Conservation (phyloP, 1,140 invertebrate species). For the Drosophila funebris region DNA sequence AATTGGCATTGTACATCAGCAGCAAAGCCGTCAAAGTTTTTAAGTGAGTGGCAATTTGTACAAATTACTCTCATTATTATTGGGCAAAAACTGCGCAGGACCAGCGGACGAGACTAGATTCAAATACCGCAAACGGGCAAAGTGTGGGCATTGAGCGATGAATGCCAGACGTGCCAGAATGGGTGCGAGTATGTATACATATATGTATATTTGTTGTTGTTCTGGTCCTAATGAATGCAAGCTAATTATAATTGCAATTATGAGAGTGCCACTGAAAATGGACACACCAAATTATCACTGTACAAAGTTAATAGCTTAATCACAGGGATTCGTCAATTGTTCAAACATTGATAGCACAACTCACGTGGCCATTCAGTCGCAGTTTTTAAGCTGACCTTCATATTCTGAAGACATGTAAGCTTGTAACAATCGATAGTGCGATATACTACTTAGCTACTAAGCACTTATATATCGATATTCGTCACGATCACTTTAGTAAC, state of each 20-base stretch:
- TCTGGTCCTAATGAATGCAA: constrained; percentile 20
- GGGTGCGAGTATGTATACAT: neutral
- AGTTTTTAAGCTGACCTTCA: neutral
- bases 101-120: neutral
- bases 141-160: no score
- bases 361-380: no score
- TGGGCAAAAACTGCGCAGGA: neutral
- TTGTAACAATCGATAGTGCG: no score
- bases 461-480: no score
- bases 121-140: neutral
- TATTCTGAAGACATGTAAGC: neutral
- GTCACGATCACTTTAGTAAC: no score
- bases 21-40: constrained; percentile 24
- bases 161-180: no score
- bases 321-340: no score
- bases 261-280: constrained; percentile 7
- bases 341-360: no score
- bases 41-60: constrained; percentile 35
- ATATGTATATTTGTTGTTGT: neutral
- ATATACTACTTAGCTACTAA: no score
- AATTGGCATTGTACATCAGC: constrained; percentile 11
- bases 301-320: neutral
- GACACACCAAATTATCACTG: constrained; percentile 1
- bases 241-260: constrained; percentile 32
- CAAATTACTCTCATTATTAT: constrained; percentile 33